Conservation (phyloP, 2,113 vertebrate genomes). For the Argyrosomus japonicus region DNA sequence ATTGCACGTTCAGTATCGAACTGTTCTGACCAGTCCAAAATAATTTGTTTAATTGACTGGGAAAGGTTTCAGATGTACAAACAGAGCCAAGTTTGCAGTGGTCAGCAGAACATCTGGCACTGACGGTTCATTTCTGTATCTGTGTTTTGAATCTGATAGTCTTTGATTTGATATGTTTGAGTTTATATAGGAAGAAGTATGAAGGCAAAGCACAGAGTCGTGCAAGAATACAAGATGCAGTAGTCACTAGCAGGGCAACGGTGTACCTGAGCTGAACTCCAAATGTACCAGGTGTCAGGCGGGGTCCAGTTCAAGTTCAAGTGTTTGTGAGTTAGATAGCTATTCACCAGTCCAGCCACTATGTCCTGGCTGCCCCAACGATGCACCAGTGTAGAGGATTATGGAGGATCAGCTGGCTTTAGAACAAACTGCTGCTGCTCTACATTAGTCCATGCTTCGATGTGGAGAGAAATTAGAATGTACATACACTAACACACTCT, state of each 20-base stretch:
- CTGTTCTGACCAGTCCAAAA: neutral
- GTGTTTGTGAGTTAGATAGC: neutral
- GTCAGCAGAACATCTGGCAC: neutral
- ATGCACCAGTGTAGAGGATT: conserved; percentile 63
- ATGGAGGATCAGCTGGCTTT: conserved; percentile 67
- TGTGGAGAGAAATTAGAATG: conserved; percentile 29
- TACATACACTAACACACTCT: conserved; percentile 1
- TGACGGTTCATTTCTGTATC: neutral
- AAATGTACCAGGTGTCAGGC: neutral
- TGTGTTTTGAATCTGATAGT: neutral
- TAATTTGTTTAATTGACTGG: neutral
- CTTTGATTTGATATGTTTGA: neutral
- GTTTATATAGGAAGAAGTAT: neutral
- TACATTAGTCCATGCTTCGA: conserved; percentile 16
- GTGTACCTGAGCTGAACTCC: neutral
- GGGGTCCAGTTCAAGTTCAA: neutral
- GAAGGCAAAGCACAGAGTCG: neutral
- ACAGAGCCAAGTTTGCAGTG: neutral
- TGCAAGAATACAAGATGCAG: neutral
- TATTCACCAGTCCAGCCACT: conserved; percentile 27
- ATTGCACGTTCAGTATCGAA: neutral
- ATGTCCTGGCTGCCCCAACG: conserved; percentile 25
- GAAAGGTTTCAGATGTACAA: neutral
- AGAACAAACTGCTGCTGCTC: conserved; percentile 59
- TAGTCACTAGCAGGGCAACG: neutral